Conservation (phyloP, 2,888 invertebrate genomes). For the Drosophila birchii region DNA sequence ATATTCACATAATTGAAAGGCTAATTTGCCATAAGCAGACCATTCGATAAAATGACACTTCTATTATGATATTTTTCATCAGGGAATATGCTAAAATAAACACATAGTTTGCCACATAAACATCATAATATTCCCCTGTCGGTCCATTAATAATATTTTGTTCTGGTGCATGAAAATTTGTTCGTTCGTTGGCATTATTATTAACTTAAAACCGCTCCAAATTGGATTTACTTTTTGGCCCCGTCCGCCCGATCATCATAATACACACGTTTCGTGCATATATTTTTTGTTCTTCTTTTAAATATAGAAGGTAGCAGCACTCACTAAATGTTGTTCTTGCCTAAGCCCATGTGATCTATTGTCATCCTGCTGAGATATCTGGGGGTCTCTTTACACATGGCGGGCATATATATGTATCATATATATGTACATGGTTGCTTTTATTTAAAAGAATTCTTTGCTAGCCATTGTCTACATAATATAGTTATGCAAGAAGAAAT, state of each 20-base stretch:
- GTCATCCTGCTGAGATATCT: slow-evolving; percentile 40
- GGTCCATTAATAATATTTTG: slow-evolving; percentile 33
- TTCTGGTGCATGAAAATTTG: slow-evolving; percentile 30
- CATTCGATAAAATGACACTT: slow-evolving; percentile 25
- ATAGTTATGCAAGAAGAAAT: slow-evolving; percentile 33
- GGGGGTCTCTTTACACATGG: slow-evolving; percentile 38
- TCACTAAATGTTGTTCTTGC: slow-evolving; percentile 35
- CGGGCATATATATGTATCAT: slow-evolving; percentile 16
- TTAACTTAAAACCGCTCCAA: slow-evolving; percentile 11
- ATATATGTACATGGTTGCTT: slow-evolving; percentile 5
- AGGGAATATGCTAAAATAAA: neutral
- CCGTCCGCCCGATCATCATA: slow-evolving; percentile 13
- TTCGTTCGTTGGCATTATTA: slow-evolving; percentile 12
- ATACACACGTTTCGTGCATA: slow-evolving; percentile 15
- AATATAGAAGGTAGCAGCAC: slow-evolving; percentile 41
- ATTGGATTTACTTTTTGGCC: slow-evolving; percentile 31
- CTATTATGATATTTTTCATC: slow-evolving; percentile 8
- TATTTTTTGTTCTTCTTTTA: slow-evolving; percentile 31
- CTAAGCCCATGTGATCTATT: slow-evolving; percentile 43
- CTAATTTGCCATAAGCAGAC: slow-evolving; percentile 33
- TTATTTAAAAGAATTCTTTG: slow-evolving; percentile 29
- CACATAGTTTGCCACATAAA: slow-evolving; percentile 20
- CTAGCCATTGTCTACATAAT: slow-evolving; percentile 40
- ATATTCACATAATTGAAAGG: slow-evolving; percentile 19
- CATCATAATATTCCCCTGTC: slow-evolving; percentile 17